A percentile compares a stretch with the other conserved stretches of the same genome.
These are phyloP conservation scores for Astreopora myriophthalma DNA, from an alignment of 64 coral and sea anemone species.

Conservation along the genomic window DNA sequence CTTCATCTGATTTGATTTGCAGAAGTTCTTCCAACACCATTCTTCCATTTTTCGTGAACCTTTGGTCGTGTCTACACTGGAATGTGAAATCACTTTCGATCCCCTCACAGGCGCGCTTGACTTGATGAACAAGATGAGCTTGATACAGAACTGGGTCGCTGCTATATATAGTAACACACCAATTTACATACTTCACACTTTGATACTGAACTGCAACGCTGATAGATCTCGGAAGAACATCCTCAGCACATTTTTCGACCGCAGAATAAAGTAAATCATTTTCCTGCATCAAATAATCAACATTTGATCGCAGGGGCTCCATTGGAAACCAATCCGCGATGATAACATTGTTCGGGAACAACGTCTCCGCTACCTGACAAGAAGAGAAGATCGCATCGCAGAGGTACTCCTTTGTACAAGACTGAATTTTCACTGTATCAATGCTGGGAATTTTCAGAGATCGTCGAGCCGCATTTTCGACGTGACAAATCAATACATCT, in stretches of 20 bases:
- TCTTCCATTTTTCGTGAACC: constrained; percentile 16
- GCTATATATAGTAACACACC: not conserved
- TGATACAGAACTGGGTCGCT: not conserved
- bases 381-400: not conserved
- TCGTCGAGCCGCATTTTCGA: not conserved
- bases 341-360: not conserved
- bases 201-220: not conserved
- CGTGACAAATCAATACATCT: not conserved
- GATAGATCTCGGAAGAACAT: constrained; percentile 22
- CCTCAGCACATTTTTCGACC: constrained; percentile 1
- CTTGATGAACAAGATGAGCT: constrained; percentile 27
- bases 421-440: not conserved
- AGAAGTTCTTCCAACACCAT: constrained; percentile 61
- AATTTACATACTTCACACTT: not conserved
- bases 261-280: not conserved
- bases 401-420: not conserved
- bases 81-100: not conserved
- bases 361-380: not conserved
- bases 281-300: constrained; percentile 41
- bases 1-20: constrained; percentile 15
- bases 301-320: constrained; percentile 7
- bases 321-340: not conserved
- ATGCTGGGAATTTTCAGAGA: too few species aligned
- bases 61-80: not conserved
- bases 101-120: not conserved